phyloP scores from a whole-genome alignment of 2,888 invertebrate genomes.

The Pyrocoelia pectoralis region DNA sequence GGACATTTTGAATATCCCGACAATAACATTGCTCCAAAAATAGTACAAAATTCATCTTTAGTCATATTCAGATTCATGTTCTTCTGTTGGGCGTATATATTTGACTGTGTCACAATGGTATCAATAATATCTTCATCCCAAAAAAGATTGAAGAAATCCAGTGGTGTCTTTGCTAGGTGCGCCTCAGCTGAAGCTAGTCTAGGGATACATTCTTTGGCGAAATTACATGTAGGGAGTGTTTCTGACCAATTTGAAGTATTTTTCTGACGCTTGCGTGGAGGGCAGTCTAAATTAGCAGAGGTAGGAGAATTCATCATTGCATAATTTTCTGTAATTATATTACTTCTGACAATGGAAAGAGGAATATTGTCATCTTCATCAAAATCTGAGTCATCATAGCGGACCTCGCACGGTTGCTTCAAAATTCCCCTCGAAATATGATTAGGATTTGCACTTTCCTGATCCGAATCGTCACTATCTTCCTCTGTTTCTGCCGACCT shows the following conservation, averaged over 20 bases:
- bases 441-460: conserved; percentile 17
- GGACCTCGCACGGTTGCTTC: conserved; percentile 12
- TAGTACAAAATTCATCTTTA: conserved; percentile 15
- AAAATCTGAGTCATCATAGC: conserved; percentile 9
- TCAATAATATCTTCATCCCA: neutral
- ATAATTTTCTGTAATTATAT: neutral
- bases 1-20: conserved; percentile 20
- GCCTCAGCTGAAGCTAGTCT: too few species aligned
- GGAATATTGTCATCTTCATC: conserved; percentile 8
- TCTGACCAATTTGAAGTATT: neutral
- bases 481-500: conserved; percentile 16
- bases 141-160: conserved; percentile 3
- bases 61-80: conserved; percentile 14
- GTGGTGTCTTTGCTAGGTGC: neutral
- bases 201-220: neutral
- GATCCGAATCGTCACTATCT: conserved; percentile 17
- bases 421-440: conserved; percentile 14
- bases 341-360: neutral
- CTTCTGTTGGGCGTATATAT: neutral
- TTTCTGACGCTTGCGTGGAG: neutral
- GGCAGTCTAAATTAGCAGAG: neutral
- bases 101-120: neutral
- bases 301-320: neutral
- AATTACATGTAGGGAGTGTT: neutral
- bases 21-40: conserved; percentile 23